phyloP scores from a whole-genome alignment of 2,113 vertebrate genomes.

The Oophaga pumilio region DNA sequence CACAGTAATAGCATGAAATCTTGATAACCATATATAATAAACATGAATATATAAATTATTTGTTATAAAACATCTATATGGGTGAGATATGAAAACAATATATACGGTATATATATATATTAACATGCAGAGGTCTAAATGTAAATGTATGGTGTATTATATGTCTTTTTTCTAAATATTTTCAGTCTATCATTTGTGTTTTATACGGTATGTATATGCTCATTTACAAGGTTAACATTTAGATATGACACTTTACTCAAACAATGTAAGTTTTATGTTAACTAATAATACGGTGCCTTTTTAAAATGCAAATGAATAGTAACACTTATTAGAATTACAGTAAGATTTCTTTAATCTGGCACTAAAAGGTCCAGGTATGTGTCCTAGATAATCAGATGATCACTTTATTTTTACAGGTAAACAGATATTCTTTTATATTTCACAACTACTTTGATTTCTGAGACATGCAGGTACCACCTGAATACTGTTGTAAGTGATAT shows the following conservation, averaged over 20 bases:
- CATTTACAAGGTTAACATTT: background rate
- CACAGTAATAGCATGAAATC: background rate
- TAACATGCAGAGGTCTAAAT: background rate
- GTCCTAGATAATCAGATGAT: background rate
- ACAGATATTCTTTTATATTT: no score
- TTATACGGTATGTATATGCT: background rate
- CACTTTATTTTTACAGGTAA: no score
- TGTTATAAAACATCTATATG: background rate
- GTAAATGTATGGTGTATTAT: background rate
- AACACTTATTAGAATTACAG: background rate
- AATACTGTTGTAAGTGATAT: background rate
- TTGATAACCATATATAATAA: background rate
- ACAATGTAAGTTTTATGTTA: background rate
- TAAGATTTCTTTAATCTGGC: background rate
- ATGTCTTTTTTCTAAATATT: background rate
- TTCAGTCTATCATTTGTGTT: background rate
- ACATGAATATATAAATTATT: background rate
- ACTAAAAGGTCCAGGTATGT: background rate
- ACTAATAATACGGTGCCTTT: conserved; percentile 6
- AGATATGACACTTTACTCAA: background rate
- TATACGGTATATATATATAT: no score
- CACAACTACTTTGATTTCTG: no score
- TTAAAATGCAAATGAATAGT: background rate
- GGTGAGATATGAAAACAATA: background rate
- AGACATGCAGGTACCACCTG: no score